Conservation (phyloP, 2,888 invertebrate species). For the Lapara coniferarum region DNA sequence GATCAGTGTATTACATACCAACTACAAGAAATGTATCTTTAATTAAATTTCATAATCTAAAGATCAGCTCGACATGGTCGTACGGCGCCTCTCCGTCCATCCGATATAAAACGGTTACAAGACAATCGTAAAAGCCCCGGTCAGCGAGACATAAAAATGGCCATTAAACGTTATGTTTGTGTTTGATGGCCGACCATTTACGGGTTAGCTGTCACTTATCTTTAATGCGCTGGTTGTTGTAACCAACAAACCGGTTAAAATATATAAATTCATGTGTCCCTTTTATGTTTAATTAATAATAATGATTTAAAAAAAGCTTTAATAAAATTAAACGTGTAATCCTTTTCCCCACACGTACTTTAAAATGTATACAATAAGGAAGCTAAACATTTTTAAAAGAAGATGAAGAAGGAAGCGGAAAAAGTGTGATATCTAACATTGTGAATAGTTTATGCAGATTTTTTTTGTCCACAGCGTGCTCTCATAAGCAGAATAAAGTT, state of each 20-base stretch:
- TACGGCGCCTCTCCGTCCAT: conserved; percentile 2
- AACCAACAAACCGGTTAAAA: background rate
- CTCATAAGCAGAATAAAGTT: too few species aligned
- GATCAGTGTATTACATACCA: too few species aligned
- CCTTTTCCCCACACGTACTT: too few species aligned
- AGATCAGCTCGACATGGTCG: background rate
- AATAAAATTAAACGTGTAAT: too few species aligned
- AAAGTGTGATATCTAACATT: conserved; percentile 2
- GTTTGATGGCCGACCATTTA: background rate
- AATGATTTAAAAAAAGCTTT: too few species aligned
- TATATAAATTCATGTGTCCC: too few species aligned
- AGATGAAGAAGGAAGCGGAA: too few species aligned
- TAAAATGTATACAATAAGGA: conserved; percentile 16
- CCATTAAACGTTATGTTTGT: conserved; percentile 4
- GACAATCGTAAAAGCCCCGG: conserved; percentile 9
- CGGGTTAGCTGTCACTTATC: background rate
- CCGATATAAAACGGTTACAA: conserved; percentile 11
- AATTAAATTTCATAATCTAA: too few species aligned
- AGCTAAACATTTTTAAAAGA: too few species aligned
- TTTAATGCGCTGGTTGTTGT: conserved; percentile 3
- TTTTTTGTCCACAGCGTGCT: too few species aligned
- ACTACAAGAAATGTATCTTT: too few species aligned
- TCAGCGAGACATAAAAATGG: conserved; percentile 9
- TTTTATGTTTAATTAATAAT: too few species aligned
- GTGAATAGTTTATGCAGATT: background rate